phyloP scores from a whole-genome alignment of 2,113 vertebrate genomes.

The Halcyon senegalensis region DNA sequence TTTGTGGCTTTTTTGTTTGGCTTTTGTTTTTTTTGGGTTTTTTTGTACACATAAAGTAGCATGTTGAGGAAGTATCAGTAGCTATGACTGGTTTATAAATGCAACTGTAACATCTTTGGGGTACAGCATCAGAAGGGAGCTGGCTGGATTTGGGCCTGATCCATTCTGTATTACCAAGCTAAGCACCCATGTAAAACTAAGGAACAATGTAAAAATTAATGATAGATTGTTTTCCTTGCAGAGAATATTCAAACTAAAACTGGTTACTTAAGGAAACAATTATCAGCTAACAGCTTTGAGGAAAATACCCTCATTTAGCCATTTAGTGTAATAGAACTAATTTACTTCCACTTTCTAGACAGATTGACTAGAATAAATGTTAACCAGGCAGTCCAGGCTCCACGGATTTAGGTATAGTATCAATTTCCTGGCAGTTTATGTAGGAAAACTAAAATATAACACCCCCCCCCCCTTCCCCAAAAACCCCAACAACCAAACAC shows the following conservation, averaged over 20 bases:
- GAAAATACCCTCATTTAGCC: background rate
- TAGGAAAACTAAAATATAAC: background rate
- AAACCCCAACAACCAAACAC: background rate
- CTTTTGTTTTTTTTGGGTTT: too few species aligned
- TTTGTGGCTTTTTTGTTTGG: too few species aligned
- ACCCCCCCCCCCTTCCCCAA: too few species aligned
- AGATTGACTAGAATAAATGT: background rate
- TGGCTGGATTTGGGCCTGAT: background rate
- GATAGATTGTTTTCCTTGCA: background rate
- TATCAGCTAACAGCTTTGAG: background rate
- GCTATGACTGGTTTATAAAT: background rate
- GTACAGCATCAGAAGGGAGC: background rate
- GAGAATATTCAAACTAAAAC: background rate
- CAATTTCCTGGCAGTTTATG: background rate
- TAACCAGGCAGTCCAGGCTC: background rate
- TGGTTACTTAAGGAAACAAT: constrained; percentile 6
- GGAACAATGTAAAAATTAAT: background rate
- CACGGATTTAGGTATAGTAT: background rate
- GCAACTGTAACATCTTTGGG: background rate
- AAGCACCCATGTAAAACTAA: background rate
- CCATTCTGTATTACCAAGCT: background rate
- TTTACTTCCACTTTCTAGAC: background rate
- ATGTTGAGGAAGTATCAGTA: background rate
- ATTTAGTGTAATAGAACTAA: background rate
- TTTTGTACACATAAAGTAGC: background rate